Evolutionary conservation across 2,888 invertebrate genomes (phyloP), one percentile per base, ranked within the genome.

Genomic region (Aproaerema taeniolella): DNA sequence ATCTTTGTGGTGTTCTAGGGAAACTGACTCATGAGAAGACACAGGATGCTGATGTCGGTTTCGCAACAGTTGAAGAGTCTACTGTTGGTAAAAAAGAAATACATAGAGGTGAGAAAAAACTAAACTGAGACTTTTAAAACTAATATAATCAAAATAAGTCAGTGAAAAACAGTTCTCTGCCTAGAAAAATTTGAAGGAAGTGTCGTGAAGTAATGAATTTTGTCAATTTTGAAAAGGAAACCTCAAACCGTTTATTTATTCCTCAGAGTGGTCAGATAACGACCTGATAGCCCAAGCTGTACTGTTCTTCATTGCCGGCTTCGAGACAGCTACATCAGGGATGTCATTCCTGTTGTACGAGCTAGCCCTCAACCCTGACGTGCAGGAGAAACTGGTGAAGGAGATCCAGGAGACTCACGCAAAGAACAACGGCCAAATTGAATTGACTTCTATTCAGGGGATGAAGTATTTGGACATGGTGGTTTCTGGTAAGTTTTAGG

Each of bases 401-500:
- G 91, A 91, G 68, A 86, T 91, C 31, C 72, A 67, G 15, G 78
- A 87, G 17, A 67, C 79, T 5, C 62, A 79, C 1, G 52, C 51
- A 1, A 67, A 66, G n/a, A 69, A 73, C 13, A 73, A 63, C 0
- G 77, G 71, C 2, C 68, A 67, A 9, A 54, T 90, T 0, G 79
- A 74, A 31, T 91, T 89, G 45, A 88, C 87, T 15, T 70, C 73
- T 0, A 62, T 91, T 0, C 74, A 85, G 39, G 74, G 72, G 17
- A 83, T 91, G 89, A 77, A 78, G 12, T 91, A 91, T 43, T 58
- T 91, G 74, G 90, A 91, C 40, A 89, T 89, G 89, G 88, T 90
- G 0, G 59, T 90, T 0, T 88, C 89, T 53, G 88, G 88, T 88
- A 46, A 55, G 26, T 3, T 20, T 7, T 20, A 20, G n/a, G n/a